A percentile compares a stretch with the other conserved stretches of the same genome.
These are phyloP conservation scores for Isoperla grammatica DNA, from an alignment of 2,888 invertebrate genomes.

Conservation along the genomic window DNA sequence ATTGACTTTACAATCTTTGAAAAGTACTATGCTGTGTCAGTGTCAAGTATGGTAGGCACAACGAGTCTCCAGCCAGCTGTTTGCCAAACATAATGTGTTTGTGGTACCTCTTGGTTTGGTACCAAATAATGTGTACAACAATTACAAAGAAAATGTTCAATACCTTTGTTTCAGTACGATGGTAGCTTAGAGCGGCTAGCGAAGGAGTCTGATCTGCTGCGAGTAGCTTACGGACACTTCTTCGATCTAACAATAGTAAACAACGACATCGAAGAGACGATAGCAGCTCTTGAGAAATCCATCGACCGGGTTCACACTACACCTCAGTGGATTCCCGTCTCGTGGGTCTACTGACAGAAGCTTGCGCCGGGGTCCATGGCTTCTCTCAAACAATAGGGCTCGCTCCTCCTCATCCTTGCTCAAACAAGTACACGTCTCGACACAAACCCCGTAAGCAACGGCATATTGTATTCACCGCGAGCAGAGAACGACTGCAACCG, in stretches of 20 bases:
- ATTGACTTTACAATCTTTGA: no score
- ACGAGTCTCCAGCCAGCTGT: no score
- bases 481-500: neutral
- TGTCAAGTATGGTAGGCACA: no score
- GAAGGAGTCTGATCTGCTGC: constrained; percentile 93
- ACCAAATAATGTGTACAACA: no score
- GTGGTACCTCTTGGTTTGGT: no score
- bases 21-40: no score
- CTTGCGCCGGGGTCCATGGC: constrained; percentile 25
- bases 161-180: constrained; percentile 88
- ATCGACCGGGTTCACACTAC: constrained; percentile 86
- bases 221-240: constrained; percentile 96
- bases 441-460: neutral
- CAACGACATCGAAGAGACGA: constrained; percentile 99
- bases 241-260: constrained; percentile 98
- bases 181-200: constrained; percentile 94
- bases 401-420: neutral
- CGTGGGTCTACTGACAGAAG: constrained; percentile 87
- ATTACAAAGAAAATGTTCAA: no score
- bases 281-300: constrained; percentile 83
- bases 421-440: constrained; percentile 4
- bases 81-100: no score
- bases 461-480: neutral
- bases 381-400: constrained; percentile 25
- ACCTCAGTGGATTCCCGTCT: constrained; percentile 96